Evolutionary conservation across 2,888 invertebrate genomes (phyloP), one percentile per base, ranked within the genome.

Genomic region (Dexiosoma caninum): DNA sequence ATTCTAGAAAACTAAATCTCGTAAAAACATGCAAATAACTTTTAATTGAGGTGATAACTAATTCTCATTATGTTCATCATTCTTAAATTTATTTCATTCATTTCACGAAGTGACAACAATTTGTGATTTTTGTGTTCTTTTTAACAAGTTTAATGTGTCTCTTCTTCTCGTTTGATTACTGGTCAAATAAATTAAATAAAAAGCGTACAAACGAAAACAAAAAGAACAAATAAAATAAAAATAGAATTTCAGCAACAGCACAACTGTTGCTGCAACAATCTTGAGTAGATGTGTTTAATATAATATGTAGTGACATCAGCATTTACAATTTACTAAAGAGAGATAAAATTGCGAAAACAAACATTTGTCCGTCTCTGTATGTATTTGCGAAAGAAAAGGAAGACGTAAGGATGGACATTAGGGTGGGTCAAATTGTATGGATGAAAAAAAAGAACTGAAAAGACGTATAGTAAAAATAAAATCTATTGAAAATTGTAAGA

Each of bases 241-340:
- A 6, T 71, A 59, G 59, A 53, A 83, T 79, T 82, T 69, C 82
- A 75, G 59, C 75, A 72, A 62, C 66, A 53, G 70, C 71, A 62
- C 78, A 76, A 60, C 74, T 64, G 69, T 60, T 71, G 69, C 42
- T 55, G 67, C 75, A 72, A 78, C 70, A 72, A 78, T 53, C 71
- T 37, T 66, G 19, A 42, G 51, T 51, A 60, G 60, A 66, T 71
- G 55, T 81, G 72, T 71, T 67, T 77, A 74, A 77, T 81, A 77
- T 77, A 74, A 77, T 81, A 77, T 64, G 77, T 69, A 77, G 77
- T 81, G 81, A 81, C 81, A 81, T 81, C 77, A 81, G 77, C 81
- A 81, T 81, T 81, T 69, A 74, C 81, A 74, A 81, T 77, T 81
- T 74, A 74, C 57, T 74, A 77, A 67, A 69, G 37, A 49, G 49